Evolutionary conservation across 2,797 vertebrate species (phyloP), one percentile per base, ranked within the genome.

Genomic region (Sebastolobus alascanus): DNA sequence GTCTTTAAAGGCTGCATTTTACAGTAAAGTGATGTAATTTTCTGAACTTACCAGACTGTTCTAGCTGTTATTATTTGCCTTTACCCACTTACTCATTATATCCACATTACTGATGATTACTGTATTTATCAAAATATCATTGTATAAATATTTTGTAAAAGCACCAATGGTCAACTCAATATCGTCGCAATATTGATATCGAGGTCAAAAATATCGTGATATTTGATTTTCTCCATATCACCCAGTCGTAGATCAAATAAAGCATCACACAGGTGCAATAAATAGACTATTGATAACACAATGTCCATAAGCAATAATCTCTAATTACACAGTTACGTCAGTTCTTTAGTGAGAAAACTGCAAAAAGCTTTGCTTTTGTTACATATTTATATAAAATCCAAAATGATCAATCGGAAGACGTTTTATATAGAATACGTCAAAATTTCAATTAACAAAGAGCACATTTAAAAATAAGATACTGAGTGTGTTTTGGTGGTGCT

Each of bases 401-500:
- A 58, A 52, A 63, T 7, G 0, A 16, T 56, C 3, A 33, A 6
- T 43, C 12, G 7, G 31, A 75, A 37, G 16, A 22, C 3, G 6
- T 9, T 58, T 25, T 31, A 46, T 67, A 64, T 1, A 7, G 12
- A 71, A 43, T 27, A 2, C 9, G 7, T 1, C 25, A 10, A 12
- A 9, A n/a, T 61, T 66, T 73, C 1, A n/a, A 2, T 63, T 8
- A 66, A 68, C 8, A 67, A 13, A 71, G 38, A 3, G 2, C 11
- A 27, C 1, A 7, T 73, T 83, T 68, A 38, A 73, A 64, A 75
- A 61, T 79, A 20, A 16, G 27, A 33, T 25, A 8, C 27, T 46
- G 12, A 12, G 27, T 40, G 11, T 54, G 55, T 73, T 73, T 75
- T n/a, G 13, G 2, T 50, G 43, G 27, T 25, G 72, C n/a, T 35